Evolutionary conservation across 23 tunicate species (phyloP), one percentile per base, ranked within the genome.

Genomic region (Phallusia fumigata): DNA sequence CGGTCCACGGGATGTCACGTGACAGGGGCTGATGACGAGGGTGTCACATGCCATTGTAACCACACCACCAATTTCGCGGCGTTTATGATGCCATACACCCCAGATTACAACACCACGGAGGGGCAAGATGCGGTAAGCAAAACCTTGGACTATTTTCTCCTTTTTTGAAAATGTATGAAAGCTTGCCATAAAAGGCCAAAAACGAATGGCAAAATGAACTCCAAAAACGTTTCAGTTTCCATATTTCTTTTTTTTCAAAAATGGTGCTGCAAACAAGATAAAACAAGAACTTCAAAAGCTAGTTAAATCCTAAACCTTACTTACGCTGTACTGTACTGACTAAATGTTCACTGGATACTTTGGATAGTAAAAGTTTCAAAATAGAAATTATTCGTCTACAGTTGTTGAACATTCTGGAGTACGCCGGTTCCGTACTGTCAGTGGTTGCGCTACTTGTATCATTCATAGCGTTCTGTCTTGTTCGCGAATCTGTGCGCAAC

Each of bases 21-120:
- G 5, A 72, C 35, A 36, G 72, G 76, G 6, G 93, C 58, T 35
- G 87, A 93, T 53, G 81, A 69, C 52, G 81, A 28, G 2, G 97
- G 92, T 15, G 84, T 93, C 18, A 93, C 89, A 19, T 93, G 97
- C 50, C 74, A 81, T 44, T 93, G 97, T 78, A 88, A 88, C 75
- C 97, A 93, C 82, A 93, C 97, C 64, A 93, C 97, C 18, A 93
- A 93, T 58, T 93, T 93, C 76, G 97, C 92, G 8, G 97, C 97
- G 24, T 88, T 93, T 33, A 93, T 93, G 97, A 75, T 86, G 36
- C 97, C 97, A 10, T 82, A 77, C 52, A 40, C 65, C 45, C 31
- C 81, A 0, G 73, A 72, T 16, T 80, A 53, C 73, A 81, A 80
- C 52, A 84, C 79, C 76, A 84, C 97, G 51, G 84, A 77, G 33